Evolutionary conservation across 2,113 vertebrate genomes (phyloP), one percentile per base, ranked within the genome.

Genomic region (Oophaga pumilio): DNA sequence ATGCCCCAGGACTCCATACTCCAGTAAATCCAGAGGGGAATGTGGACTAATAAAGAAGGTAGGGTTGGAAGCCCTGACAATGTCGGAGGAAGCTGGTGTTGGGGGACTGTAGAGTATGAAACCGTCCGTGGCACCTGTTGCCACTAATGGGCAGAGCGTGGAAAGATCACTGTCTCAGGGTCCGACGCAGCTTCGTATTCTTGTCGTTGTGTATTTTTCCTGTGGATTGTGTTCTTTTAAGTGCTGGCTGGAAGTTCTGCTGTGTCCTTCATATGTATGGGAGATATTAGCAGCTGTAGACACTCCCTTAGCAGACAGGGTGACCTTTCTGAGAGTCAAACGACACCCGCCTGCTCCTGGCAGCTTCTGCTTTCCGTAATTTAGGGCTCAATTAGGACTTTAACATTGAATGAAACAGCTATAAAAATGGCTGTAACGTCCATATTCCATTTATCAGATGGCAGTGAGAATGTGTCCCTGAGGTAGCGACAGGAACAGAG

Each of bases 361-460:
- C 87, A 84, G 87, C 87, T 76, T 88, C 87, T 88, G 87, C 87
- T 88, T 84, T 88, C 68, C 71, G 60, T 88, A 88, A 88, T 88
- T 88, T 88, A 88, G 87, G 87, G 87, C 87, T 88, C 87, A 84
- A 84, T 88, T 88, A 88, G 73, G 81, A 77, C 87, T 88, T 88
- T 84, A 83, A 88, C 87, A 84, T 88, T 88, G 87, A 88, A 84
- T 83, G 73, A 88, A 88, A 88, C 71, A 77, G 80, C 87, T 73
- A 84, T 77, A 88, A 81, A 88, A 88, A 88, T 83, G 59, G 87
- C 87, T 83, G 24, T 53, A 88, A 88, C 81, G 76, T 83, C 80
- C 87, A 77, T 84, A 88, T 88, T 88, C 87, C 87, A 88, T 88
- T 88, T 88, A 88, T 88, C 87, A 88, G 80, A 88, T 84, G 81